A percentile compares a stretch with the other conserved stretches of the same genome.
Evolutionary conservation across 2,888 invertebrate genomes (phyloP).

Genomic region (Euclidia mi): DNA sequence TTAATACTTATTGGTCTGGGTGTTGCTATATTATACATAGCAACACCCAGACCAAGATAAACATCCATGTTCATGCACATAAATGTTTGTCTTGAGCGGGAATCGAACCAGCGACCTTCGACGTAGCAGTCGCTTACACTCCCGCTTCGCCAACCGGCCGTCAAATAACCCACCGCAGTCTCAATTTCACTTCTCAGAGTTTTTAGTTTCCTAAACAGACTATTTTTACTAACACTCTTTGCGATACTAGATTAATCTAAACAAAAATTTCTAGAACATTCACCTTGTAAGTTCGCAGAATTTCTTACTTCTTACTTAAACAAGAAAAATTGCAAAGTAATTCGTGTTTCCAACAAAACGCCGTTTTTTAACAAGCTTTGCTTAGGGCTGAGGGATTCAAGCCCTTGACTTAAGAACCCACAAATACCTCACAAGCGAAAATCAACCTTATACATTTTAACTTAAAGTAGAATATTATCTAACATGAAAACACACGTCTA

Average conservation of each 20-base stretch:
- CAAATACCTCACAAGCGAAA: conserved; percentile 9
- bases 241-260: background rate
- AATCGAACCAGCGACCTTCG: too few species aligned
- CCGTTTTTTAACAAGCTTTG: conserved; percentile 58
- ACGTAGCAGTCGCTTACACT: too few species aligned
- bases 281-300: conserved; percentile 18
- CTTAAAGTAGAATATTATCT: conserved; percentile 5
- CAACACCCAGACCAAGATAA: too few species aligned
- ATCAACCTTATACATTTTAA: accelerated
- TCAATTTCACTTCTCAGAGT: too few species aligned
- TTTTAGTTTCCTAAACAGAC: too few species aligned
- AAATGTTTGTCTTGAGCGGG: too few species aligned
- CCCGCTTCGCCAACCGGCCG: too few species aligned
- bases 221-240: too few species aligned
- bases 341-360: conserved; percentile 55
- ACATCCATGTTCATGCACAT: too few species aligned
- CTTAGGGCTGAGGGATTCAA: conserved; percentile 41
- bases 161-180: too few species aligned
- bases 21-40: too few species aligned
- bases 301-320: conserved; percentile 26
- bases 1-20: too few species aligned
- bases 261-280: conserved; percentile 23
- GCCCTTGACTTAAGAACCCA: conserved; percentile 47
- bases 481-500: background rate
- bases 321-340: conserved; percentile 43